A percentile compares a stretch with the other conserved stretches of the same genome.
Conservation (phyloP, 2,888 invertebrate species). For the Phengaris alcon region DNA sequence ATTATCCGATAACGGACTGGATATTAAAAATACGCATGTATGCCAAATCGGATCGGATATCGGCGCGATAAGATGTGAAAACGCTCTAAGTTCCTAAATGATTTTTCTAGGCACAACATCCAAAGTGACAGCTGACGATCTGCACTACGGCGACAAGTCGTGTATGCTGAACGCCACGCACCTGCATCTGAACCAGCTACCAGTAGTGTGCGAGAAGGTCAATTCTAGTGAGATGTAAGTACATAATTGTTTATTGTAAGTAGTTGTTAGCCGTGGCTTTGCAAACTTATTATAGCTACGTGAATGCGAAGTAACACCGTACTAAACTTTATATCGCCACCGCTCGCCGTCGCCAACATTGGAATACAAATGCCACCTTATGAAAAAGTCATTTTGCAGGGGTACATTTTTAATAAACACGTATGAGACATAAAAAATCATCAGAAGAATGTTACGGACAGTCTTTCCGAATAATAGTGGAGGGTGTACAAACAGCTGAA, state of each 20-base stretch:
- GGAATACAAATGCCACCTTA: too few species aligned
- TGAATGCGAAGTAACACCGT: neutral
- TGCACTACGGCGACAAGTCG: conserved; percentile 91
- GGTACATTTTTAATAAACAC: too few species aligned
- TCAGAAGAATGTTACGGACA: too few species aligned
- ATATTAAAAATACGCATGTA: too few species aligned
- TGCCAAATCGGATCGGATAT: too few species aligned
- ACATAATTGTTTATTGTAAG: neutral
- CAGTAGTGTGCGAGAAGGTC: conserved; percentile 68
- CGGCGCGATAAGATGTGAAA: too few species aligned
- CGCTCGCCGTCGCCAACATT: neutral
- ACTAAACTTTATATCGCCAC: neutral
- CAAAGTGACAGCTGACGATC: conserved; percentile 89
- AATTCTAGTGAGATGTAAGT: conserved; percentile 71
- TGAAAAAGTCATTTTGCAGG: too few species aligned
- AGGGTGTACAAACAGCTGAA: too few species aligned
- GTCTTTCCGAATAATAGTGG: too few species aligned
- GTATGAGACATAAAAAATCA: too few species aligned
- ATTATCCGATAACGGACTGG: too few species aligned
- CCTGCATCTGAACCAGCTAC: conserved; percentile 59
- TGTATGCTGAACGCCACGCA: conserved; percentile 87
- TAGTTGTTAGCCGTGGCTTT: neutral
- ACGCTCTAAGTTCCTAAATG: neutral
- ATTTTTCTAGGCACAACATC: conserved; percentile 84
- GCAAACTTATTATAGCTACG: neutral